A percentile compares a stretch with the other conserved stretches of the same genome.
phyloP scores from a whole-genome alignment of 2,113 vertebrate species.

The Channa maculata region DNA sequence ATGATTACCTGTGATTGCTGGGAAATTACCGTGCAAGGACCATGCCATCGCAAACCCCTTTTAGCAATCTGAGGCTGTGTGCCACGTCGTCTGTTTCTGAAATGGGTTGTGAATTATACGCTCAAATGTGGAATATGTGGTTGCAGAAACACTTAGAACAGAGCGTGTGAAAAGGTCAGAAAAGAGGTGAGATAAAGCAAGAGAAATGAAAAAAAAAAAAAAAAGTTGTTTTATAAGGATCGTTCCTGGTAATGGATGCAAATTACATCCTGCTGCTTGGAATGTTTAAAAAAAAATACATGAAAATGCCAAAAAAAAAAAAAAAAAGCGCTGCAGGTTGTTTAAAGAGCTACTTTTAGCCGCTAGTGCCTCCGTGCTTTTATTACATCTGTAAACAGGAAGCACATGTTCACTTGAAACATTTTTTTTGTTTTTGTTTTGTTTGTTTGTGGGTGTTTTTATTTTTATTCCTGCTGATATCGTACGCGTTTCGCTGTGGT shows the following conservation, averaged over 20 bases:
- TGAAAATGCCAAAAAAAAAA: conserved; percentile 45
- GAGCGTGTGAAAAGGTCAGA: conserved; percentile 2
- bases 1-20: conserved; percentile 64
- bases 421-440: neutral
- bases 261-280: conserved; percentile 52
- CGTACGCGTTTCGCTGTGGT: conserved; percentile 21
- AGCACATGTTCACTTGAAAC: neutral
- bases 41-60: conserved; percentile 29
- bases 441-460: neutral
- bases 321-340: conserved; percentile 30
- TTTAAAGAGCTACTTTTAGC: conserved; percentile 56
- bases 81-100: conserved; percentile 36
- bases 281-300: conserved; percentile 9
- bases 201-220: neutral
- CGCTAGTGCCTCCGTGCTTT: conserved; percentile 20
- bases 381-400: conserved; percentile 6
- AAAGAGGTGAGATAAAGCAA: conserved; percentile 7
- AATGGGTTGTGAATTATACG: conserved; percentile 45
- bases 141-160: conserved; percentile 1
- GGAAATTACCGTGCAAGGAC: conserved; percentile 58
- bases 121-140: conserved; percentile 21
- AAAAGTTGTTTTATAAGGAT: conserved; percentile 5
- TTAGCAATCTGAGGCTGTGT: conserved; percentile 5
- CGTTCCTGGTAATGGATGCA: conserved; percentile 52
- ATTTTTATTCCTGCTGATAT: conserved; percentile 25